Evolutionary conservation across 1,140 invertebrate species (phyloP).

Genomic region (Coptotermes formosanus): DNA sequence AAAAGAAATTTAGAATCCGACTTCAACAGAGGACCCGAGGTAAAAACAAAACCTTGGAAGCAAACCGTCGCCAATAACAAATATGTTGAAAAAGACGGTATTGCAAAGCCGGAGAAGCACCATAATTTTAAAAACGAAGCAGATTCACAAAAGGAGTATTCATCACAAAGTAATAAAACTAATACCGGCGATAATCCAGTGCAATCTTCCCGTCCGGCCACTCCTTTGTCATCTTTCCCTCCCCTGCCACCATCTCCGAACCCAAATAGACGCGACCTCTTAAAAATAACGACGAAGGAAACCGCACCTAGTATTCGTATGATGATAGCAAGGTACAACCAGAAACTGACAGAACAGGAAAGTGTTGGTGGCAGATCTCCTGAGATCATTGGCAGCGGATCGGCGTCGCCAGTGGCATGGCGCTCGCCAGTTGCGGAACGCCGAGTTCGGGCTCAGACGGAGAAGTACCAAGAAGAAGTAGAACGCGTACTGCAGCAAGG

Average conservation of each 20-base stretch:
- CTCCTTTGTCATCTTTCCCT: slow-evolving; percentile 29
- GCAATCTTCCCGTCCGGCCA: neutral
- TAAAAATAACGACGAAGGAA: slow-evolving; percentile 49
- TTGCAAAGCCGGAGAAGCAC: neutral
- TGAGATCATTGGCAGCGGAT: slow-evolving; percentile 52
- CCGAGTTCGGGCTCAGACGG: slow-evolving; percentile 54
- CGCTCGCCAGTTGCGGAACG: slow-evolving; percentile 57
- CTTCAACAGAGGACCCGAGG: neutral
- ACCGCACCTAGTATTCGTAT: slow-evolving; percentile 63
- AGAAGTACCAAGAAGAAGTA: slow-evolving; percentile 55
- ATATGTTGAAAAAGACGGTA: neutral
- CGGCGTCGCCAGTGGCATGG: slow-evolving; percentile 58
- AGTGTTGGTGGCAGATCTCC: slow-evolving; percentile 45
- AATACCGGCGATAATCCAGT: neutral
- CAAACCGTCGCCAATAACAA: too few species aligned
- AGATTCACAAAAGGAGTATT: neutral
- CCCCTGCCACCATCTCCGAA: slow-evolving; percentile 35
- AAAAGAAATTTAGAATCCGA: neutral
- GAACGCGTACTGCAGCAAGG: slow-evolving; percentile 8
- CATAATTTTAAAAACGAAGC: neutral
- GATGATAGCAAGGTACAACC: slow-evolving; percentile 67
- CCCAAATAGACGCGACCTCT: slow-evolving; percentile 34
- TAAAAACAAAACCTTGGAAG: neutral
- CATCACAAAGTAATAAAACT: neutral
- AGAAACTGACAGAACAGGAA: slow-evolving; percentile 53